Percentiles rank a stretch among this genome's conserved stretches.
These are phyloP conservation scores for Oryzias curvinotus DNA, from an alignment of 2,113 vertebrate species.

Conservation along the genomic window DNA sequence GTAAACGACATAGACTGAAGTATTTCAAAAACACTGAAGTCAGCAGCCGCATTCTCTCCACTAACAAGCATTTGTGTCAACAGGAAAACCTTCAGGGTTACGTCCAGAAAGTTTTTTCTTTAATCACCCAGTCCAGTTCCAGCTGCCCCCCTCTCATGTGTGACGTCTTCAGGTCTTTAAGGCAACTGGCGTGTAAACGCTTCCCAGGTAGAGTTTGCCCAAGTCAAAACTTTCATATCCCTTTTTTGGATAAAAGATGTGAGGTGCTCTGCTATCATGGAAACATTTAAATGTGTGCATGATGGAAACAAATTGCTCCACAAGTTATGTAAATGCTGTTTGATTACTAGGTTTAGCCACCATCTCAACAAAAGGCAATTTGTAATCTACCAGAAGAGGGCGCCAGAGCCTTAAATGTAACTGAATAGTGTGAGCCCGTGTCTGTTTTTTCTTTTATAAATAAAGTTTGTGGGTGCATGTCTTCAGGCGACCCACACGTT, in stretches of 20 bases:
- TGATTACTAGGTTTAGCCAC: too few relatives aligned
- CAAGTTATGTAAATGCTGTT: too few relatives aligned
- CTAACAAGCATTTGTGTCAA: constrained; percentile 22
- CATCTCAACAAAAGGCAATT: too few relatives aligned
- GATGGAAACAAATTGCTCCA: too few relatives aligned
- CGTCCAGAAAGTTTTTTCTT: constrained; percentile 95
- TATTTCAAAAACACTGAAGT: neutral
- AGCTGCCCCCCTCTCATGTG: constrained; percentile 98
- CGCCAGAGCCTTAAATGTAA: constrained; percentile 8
- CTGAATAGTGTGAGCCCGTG: neutral
- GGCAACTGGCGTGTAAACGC: constrained; percentile 88
- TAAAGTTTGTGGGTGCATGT: neutral
- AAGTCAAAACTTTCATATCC: neutral
- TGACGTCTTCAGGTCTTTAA: constrained; percentile 91
- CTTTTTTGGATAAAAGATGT: too few relatives aligned
- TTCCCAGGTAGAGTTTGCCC: constrained; percentile 85
- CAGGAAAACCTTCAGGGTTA: constrained; percentile 95
- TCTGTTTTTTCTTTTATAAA: too few relatives aligned
- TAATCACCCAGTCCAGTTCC: constrained; percentile 92
- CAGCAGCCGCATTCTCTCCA: too few relatives aligned
- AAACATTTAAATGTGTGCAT: too few relatives aligned
- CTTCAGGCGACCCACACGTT: constrained; percentile 93
- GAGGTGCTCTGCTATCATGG: too few relatives aligned
- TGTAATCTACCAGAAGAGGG: constrained; percentile 29
- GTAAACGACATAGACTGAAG: constrained; percentile 50